These are phyloP conservation scores for Phortica variegata DNA, from an alignment of 1,140 invertebrate genomes.

Conservation along the genomic window DNA sequence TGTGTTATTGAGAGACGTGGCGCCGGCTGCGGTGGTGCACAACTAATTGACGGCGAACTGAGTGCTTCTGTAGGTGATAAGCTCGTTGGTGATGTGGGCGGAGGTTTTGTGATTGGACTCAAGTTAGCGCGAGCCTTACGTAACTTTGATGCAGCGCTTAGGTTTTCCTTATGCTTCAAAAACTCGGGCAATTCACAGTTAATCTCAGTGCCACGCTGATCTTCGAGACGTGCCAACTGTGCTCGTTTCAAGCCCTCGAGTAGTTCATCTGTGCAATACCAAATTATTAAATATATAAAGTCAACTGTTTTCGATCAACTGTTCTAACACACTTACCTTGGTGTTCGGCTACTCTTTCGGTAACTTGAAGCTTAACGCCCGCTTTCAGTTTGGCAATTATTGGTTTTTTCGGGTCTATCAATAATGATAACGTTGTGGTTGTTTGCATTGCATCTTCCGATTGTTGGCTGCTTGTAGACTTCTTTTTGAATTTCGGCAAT, in stretches of 20 bases:
- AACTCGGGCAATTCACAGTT: conserved; percentile 81
- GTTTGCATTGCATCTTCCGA: conserved; percentile 27
- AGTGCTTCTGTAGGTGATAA: conserved; percentile 18
- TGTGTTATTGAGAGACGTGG: conserved; percentile 46
- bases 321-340: conserved; percentile 60
- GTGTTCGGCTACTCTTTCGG: conserved; percentile 65
- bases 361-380: conserved; percentile 68
- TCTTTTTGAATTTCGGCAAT: conserved; percentile 46
- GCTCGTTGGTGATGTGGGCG: conserved; percentile 7
- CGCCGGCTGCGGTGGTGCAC: conserved; percentile 38
- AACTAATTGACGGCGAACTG: neutral
- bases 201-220: conserved; percentile 79
- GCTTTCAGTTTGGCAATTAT: conserved; percentile 71
- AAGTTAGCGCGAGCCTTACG: conserved; percentile 41
- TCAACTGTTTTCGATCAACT: neutral
- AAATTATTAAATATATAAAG: neutral
- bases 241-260: conserved; percentile 77
- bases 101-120: conserved; percentile 35
- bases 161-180: conserved; percentile 65
- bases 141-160: conserved; percentile 42
- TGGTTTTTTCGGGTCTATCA: conserved; percentile 58
- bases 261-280: conserved; percentile 59
- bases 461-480: conserved; percentile 44
- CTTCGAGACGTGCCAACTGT: conserved; percentile 73
- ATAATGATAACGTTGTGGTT: neutral